phyloP scores from a whole-genome alignment of 2,113 vertebrate genomes.

The Anoplopoma fimbria region DNA sequence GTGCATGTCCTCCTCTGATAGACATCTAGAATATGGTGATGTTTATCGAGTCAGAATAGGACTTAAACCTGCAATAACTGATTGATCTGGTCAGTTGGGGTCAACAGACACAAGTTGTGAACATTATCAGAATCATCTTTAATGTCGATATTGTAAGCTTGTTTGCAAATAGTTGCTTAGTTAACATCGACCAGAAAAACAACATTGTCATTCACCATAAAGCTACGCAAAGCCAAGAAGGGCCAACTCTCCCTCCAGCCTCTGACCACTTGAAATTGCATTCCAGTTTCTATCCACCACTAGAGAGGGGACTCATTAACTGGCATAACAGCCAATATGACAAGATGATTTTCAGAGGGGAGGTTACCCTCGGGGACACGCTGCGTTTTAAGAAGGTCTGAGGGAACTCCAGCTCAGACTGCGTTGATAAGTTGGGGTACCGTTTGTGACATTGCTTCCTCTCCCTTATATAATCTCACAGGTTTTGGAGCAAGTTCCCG shows the following conservation, averaged over 20 bases:
- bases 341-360: slow-evolving; percentile 36
- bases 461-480: slow-evolving; percentile 3
- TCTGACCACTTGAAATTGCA: slow-evolving; percentile 46
- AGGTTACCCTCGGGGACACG: background rate
- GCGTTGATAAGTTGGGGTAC: background rate
- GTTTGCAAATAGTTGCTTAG: background rate
- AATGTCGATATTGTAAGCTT: background rate
- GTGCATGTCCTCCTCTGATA: background rate
- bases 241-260: slow-evolving; percentile 33
- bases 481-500: background rate
- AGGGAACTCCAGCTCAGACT: slow-evolving; percentile 16
- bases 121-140: background rate
- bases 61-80: background rate
- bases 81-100: background rate
- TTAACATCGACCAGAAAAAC: background rate
- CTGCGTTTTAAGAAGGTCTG: background rate
- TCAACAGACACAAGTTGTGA: background rate
- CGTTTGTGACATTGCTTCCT: background rate
- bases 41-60: background rate
- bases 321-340: slow-evolving; percentile 32
- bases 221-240: background rate
- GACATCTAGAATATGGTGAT: background rate
- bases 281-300: slow-evolving; percentile 37
- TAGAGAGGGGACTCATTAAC: slow-evolving; percentile 46
- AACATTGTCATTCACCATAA: background rate